phyloP scores from a whole-genome alignment of 2,797 vertebrate species.

The Macropodus opercularis region DNA sequence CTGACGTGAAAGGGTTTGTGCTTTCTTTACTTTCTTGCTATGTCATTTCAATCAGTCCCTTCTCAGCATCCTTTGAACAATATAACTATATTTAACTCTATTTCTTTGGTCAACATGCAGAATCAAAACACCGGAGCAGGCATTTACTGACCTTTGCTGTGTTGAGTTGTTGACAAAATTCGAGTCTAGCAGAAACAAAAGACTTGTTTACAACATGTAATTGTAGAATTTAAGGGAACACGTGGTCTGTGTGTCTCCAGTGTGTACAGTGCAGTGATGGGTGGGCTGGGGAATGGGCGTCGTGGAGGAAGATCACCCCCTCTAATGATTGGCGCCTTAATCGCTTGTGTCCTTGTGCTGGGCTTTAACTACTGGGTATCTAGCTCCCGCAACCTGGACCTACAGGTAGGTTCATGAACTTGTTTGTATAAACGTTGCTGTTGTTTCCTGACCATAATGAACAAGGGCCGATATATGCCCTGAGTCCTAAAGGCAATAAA shows the following conservation, averaged over 20 bases:
- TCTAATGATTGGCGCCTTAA: slow-evolving; percentile 86
- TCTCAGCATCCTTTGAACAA: not conserved
- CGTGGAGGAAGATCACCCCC: slow-evolving; percentile 90
- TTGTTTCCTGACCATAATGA: no score
- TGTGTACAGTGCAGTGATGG: slow-evolving; percentile 78
- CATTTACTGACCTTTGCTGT: no score
- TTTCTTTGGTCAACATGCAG: not conserved
- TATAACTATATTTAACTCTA: not conserved
- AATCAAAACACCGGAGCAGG: not conserved
- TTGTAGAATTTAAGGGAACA: not conserved
- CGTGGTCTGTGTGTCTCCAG: slow-evolving; percentile 30
- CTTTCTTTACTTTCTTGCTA: not conserved
- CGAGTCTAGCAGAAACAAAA: not conserved
- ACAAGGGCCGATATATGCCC: no score
- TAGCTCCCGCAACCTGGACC: slow-evolving; percentile 88
- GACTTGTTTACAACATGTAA: not conserved
- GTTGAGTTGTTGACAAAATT: not conserved
- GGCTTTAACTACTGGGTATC: slow-evolving; percentile 97
- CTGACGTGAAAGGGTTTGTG: no score
- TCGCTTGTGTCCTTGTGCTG: slow-evolving; percentile 88
- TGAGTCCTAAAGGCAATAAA: no score
- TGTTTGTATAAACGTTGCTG: no score
- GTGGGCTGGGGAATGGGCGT: slow-evolving; percentile 88
- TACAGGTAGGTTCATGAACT: slow-evolving; percentile 83
- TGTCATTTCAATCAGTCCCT: not conserved